Conservation (phyloP, 2,797 vertebrate species). For the Aulostomus chinensis region DNA sequence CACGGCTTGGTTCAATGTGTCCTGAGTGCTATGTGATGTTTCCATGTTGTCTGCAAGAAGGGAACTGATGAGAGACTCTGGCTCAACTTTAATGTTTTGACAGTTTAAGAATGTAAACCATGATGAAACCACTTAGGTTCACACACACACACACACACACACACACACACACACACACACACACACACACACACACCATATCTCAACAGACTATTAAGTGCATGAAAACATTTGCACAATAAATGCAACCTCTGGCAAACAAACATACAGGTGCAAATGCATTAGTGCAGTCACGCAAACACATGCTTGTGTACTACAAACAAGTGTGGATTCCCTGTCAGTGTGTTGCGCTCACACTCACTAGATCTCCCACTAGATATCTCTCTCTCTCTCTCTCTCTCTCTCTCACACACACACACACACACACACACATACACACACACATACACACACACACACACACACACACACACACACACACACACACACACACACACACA, state of each 20-base stretch:
- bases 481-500: slow-evolving; percentile 16
- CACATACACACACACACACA: slow-evolving; percentile 22
- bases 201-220: slow-evolving; percentile 8
- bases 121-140: not conserved
- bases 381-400: slow-evolving; percentile 17
- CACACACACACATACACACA: slow-evolving; percentile 19
- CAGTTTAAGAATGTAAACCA: slow-evolving; percentile 17
- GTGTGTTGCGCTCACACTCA: slow-evolving; percentile 16
- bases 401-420: slow-evolving; percentile 28
- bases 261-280: slow-evolving; percentile 44
- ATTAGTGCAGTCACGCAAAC: slow-evolving; percentile 64
- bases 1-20: too few species aligned
- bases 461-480: slow-evolving; percentile 30
- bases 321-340: slow-evolving; percentile 50
- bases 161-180: slow-evolving; percentile 3
- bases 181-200: slow-evolving; percentile 12
- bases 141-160: not conserved
- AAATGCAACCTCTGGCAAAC: slow-evolving; percentile 33
- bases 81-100: slow-evolving; percentile 12
- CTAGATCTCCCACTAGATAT: slow-evolving; percentile 1
- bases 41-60: not conserved
- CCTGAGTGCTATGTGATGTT: not conserved
- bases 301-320: slow-evolving; percentile 61
- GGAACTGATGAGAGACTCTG: not conserved
- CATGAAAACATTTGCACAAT: slow-evolving; percentile 22